Evolutionary conservation across 2,888 invertebrate genomes (phyloP), one percentile per base, ranked within the genome.

Genomic region (Lamproptera curius): DNA sequence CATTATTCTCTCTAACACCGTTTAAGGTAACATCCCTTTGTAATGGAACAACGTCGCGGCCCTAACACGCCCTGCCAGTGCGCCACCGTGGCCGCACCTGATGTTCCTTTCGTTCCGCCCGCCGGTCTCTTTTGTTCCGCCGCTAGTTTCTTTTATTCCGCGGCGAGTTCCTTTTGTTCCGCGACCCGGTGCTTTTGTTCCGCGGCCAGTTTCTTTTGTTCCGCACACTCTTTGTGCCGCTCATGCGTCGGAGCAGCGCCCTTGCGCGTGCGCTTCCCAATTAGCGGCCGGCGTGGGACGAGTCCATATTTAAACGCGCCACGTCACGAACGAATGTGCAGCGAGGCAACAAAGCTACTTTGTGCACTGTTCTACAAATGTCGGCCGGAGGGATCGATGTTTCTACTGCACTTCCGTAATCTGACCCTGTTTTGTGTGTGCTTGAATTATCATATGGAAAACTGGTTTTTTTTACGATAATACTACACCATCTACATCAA

Each of bases 191-290:
- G 2, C 33, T 33, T 34, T 46, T 46, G 20, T 47, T 44, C 38
- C 56, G 58, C 57, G 63, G 65, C 66, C 61, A 67, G 70, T 73
- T 73, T 72, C 70, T 71, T 61, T 54, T 55, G 59, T 49, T 55
- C 55, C 53, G 58, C 58, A 47, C 56, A 50, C 62, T 55, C 60
- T n/a, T n/a, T n/a, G n/a, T n/a, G n/a, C 8, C 63, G 63, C 73
- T 67, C n/a, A n/a, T n/a, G 63, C 66, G 66, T 64, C 60, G 49
- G 40, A 66, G 81, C 80, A 79, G 74, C 76, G 80, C 77, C 73
- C 77, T 76, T 80, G 81, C 74, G 76, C 76, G 73, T 67, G 77
- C 81, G 75, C 76, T 79, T 82, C 79, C 81, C 83, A 85, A 84
- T 86, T 84, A 86, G 77, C 72, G 75, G 63, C 61, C 53, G 67